These are phyloP conservation scores for Caenorhabditis auriculariae DNA, from an alignment of 2,888 invertebrate genomes.

Conservation along the genomic window DNA sequence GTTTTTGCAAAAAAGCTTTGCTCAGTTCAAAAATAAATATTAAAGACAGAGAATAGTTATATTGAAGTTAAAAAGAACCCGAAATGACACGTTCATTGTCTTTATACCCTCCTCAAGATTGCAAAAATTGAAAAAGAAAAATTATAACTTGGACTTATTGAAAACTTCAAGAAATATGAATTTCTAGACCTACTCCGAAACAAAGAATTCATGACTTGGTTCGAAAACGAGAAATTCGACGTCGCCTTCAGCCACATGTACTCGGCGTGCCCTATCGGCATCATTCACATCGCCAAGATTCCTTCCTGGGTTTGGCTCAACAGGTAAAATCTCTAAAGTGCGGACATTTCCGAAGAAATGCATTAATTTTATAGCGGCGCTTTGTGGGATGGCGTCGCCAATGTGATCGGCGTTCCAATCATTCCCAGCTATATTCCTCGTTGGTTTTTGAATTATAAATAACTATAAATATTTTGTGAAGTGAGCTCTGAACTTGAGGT, in stretches of 20 bases:
- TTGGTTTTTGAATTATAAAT: conserved; percentile 6
- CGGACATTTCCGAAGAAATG: too few relatives aligned
- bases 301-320: conserved; percentile 56
- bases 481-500: background rate
- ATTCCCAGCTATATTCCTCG: conserved; percentile 48
- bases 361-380: conserved; percentile 37
- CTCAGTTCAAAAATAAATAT: too few relatives aligned
- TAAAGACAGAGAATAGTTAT: too few relatives aligned
- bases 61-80: too few relatives aligned
- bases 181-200: conserved; percentile 22
- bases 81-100: too few relatives aligned
- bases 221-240: conserved; percentile 48
- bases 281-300: conserved; percentile 48
- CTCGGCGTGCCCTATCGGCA: conserved; percentile 48
- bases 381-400: conserved; percentile 47
- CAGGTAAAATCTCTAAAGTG: too few relatives aligned
- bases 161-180: too few relatives aligned
- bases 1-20: too few relatives aligned
- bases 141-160: too few relatives aligned
- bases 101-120: too few relatives aligned
- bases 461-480: background rate
- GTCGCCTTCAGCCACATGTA: conserved; percentile 52
- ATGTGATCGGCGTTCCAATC: conserved; percentile 41
- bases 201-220: conserved; percentile 33
- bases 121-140: too few relatives aligned